A percentile compares a stretch with the other conserved stretches of the same genome.
These are phyloP conservation scores for Hydrochoerus hydrochaeris DNA, from an alignment of 2,113 vertebrate species.

Conservation along the genomic window DNA sequence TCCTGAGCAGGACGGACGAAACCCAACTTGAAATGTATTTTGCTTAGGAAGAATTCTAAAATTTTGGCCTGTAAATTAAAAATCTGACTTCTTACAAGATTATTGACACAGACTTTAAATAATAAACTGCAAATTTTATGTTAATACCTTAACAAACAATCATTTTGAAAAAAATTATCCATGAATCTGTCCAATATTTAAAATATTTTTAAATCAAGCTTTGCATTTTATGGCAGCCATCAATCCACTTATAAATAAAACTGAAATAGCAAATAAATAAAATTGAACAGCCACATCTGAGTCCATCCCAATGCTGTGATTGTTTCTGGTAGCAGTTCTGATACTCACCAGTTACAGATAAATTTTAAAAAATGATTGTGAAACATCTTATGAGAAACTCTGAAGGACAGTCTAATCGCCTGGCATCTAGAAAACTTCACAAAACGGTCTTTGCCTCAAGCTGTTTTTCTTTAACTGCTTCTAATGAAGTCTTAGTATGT, in stretches of 20 bases:
- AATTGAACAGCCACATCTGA: constrained; percentile 36
- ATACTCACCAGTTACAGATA: constrained; percentile 65
- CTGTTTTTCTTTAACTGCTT: constrained; percentile 75
- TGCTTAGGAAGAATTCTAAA: neutral
- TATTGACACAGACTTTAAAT: neutral
- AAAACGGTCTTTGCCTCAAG: constrained; percentile 63
- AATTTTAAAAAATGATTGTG: constrained; percentile 73
- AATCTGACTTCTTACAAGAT: neutral
- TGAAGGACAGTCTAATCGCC: constrained; percentile 23
- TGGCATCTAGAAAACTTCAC: constrained; percentile 49
- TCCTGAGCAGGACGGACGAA: neutral
- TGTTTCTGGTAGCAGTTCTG: constrained; percentile 43
- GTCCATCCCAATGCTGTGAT: constrained; percentile 32
- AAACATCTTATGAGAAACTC: constrained; percentile 35
- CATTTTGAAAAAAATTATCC: neutral
- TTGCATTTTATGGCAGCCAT: neutral
- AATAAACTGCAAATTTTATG: constrained; percentile 14
- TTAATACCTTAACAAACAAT: neutral
- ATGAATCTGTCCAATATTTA: neutral
- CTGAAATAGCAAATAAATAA: constrained; percentile 6
- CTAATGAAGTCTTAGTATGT: constrained; percentile 67
- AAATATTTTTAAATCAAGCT: constrained; percentile 8
- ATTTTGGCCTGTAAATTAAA: neutral
- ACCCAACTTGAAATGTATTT: neutral
- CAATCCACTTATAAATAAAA: constrained; percentile 46